Percentiles rank a stretch among this genome's conserved stretches.
Evolutionary conservation across 1,140 invertebrate genomes (phyloP).

Genomic region (Drosophila novamexicana): DNA sequence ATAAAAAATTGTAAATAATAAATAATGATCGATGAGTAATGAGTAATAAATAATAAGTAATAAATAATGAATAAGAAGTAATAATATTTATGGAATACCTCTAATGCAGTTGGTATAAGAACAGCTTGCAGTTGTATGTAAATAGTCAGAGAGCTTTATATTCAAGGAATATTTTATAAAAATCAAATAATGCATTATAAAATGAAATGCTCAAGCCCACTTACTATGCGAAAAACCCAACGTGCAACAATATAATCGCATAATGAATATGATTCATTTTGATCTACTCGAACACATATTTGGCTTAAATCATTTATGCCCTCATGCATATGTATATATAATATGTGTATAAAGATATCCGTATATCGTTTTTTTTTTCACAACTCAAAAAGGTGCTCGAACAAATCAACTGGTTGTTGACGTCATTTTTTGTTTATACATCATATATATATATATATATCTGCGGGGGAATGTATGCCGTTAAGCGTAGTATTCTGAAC

Average conservation of each 20-base stretch:
- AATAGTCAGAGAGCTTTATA: background rate
- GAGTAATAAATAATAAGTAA: too few species aligned
- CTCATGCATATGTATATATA: slow-evolving; percentile 13
- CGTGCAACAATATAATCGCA: slow-evolving; percentile 7
- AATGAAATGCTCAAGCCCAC: background rate
- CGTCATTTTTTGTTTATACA: slow-evolving; percentile 12
- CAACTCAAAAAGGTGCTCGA: slow-evolving; percentile 36
- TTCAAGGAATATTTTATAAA: background rate
- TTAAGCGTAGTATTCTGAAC: slow-evolving; percentile 29
- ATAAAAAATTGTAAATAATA: background rate
- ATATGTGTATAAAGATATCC: slow-evolving; percentile 7
- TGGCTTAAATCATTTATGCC: slow-evolving; percentile 24
- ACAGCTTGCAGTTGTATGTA: background rate
- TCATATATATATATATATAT: background rate
- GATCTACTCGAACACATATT: slow-evolving; percentile 5
- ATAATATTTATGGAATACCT: background rate
- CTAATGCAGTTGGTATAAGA: background rate
- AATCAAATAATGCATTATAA: background rate
- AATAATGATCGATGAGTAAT: too few species aligned
- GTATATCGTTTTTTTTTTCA: background rate
- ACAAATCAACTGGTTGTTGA: slow-evolving; percentile 32
- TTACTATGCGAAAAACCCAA: background rate
- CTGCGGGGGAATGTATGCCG: slow-evolving; percentile 31
- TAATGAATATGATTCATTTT: slow-evolving; percentile 10
- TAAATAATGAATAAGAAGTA: background rate